Conservation (phyloP, 2,888 invertebrate species). For the Pristionchus arcanus region DNA sequence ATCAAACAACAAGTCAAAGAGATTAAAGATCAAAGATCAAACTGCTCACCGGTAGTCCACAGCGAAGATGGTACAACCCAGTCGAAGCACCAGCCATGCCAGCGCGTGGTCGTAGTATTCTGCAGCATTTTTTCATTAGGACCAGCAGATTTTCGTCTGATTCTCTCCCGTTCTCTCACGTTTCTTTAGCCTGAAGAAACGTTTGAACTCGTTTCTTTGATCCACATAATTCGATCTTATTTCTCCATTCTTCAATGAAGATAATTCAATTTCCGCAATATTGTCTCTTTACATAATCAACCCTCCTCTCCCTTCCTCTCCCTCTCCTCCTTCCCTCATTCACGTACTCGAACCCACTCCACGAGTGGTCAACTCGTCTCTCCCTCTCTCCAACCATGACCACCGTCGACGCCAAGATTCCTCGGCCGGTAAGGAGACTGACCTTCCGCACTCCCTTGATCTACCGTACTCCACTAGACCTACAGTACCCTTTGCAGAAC, state of each 20-base stretch:
- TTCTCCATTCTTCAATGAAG: not conserved
- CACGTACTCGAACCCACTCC: not conserved
- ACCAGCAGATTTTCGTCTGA: not conserved
- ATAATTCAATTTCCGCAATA: not conserved
- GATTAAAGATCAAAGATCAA: not conserved
- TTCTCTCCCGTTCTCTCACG: not conserved
- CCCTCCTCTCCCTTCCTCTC: not conserved
- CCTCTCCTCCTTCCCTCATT: not conserved
- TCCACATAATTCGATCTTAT: not conserved
- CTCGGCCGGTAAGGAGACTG: not conserved
- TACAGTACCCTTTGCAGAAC: not conserved
- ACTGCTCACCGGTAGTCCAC: constrained; percentile 52
- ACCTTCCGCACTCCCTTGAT: not conserved
- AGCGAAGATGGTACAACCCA: constrained; percentile 54
- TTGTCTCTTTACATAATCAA: no score
- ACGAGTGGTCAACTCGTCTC: not conserved
- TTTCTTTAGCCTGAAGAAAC: not conserved
- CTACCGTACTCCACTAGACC: not conserved
- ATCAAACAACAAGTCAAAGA: not conserved
- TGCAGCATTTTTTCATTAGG: constrained; percentile 7
- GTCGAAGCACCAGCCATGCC: constrained; percentile 7
- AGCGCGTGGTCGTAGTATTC: constrained; percentile 55
- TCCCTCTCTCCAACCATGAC: not conserved
- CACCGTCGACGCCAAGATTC: not conserved
- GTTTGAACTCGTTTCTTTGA: not conserved